phyloP scores from a whole-genome alignment of 2,113 vertebrate genomes.

The Eolophus roseicapilla region DNA sequence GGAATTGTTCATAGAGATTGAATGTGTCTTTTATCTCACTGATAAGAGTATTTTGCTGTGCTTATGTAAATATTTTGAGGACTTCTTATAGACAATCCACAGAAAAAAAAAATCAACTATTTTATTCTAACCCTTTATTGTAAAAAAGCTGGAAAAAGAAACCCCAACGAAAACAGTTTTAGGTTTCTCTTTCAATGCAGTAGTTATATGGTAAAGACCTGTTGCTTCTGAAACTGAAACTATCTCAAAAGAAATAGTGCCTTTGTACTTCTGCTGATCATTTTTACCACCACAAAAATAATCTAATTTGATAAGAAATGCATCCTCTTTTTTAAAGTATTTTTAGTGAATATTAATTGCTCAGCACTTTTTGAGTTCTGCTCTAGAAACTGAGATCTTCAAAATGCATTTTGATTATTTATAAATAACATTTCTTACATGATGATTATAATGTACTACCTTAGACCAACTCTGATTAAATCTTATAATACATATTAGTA shows the following conservation, averaged over 20 bases:
- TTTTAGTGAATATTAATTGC: not conserved
- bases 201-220: not conserved
- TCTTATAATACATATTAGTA: not conserved
- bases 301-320: not conserved
- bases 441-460: not conserved
- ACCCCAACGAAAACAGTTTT: not conserved
- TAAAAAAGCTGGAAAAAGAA: not conserved
- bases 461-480: not conserved
- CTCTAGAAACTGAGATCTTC: not conserved
- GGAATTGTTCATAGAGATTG: not conserved
- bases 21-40: not conserved
- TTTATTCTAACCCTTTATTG: not conserved
- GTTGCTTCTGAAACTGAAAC: not conserved
- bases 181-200: not conserved
- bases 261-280: not conserved
- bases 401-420: not conserved
- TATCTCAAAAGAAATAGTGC: not conserved
- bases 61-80: not conserved
- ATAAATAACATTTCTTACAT: not conserved
- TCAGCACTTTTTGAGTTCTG: not conserved
- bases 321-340: not conserved
- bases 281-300: not conserved
- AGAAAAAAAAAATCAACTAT: not conserved
- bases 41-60: not conserved
- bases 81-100: not conserved